phyloP scores from a whole-genome alignment of 2,113 vertebrate species.

The Hemicordylus capensis region DNA sequence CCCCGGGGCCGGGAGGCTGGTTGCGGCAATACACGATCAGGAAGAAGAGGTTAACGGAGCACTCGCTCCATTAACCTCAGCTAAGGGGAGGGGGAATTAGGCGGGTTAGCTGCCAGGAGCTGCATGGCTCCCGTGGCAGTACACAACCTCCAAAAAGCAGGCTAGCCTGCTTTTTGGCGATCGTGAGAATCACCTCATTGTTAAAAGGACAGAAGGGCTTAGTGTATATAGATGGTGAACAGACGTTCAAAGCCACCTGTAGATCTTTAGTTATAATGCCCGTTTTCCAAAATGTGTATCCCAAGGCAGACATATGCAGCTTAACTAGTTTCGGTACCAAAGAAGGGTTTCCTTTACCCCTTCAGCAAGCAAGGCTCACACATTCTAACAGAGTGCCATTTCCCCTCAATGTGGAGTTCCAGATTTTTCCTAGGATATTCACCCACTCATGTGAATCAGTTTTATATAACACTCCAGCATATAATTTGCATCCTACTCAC shows the following conservation, averaged over 20 bases:
- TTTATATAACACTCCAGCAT: conserved; percentile 80
- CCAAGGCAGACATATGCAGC: conserved; percentile 30
- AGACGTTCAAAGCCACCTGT: background rate
- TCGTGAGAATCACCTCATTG: too few relatives aligned
- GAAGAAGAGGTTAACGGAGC: too few relatives aligned
- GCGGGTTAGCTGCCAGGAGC: too few relatives aligned
- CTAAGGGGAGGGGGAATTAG: too few relatives aligned
- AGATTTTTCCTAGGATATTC: conserved; percentile 80
- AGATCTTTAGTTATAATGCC: background rate
- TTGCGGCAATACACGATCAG: too few relatives aligned
- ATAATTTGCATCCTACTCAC: conserved; percentile 81
- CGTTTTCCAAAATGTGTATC: conserved; percentile 2
- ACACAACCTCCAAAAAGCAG: too few relatives aligned
- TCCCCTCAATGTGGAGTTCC: conserved; percentile 72
- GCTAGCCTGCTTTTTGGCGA: too few relatives aligned
- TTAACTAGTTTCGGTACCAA: conserved; percentile 61
- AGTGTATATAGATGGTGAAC: background rate
- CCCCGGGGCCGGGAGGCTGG: too few relatives aligned
- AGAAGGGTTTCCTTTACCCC: conserved; percentile 49
- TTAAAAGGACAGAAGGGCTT: background rate
- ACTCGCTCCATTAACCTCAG: too few relatives aligned
- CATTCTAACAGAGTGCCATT: conserved; percentile 61
- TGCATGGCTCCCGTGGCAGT: too few relatives aligned
- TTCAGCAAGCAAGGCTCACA: conserved; percentile 63
- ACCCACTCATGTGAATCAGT: conserved; percentile 83